These are phyloP conservation scores for Harpegnathos saltator DNA, from an alignment of 1,140 invertebrate species.

Conservation along the genomic window DNA sequence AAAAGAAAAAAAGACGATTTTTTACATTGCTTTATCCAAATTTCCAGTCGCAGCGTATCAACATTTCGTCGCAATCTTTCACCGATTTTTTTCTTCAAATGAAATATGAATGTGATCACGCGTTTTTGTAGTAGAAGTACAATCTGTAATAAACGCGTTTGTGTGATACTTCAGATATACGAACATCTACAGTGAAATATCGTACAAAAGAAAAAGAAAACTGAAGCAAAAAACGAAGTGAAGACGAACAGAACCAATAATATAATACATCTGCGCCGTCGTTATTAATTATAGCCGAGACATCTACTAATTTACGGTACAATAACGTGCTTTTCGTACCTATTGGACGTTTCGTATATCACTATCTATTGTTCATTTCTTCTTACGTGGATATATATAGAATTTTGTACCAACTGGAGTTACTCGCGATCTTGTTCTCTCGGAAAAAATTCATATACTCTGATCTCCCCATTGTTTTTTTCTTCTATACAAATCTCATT, in stretches of 20 bases:
- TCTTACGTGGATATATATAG: constrained; percentile 49
- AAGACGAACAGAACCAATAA: constrained; percentile 20
- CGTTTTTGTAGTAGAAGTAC: neutral
- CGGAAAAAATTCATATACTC: constrained; percentile 36
- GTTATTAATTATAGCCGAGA: constrained; percentile 47
- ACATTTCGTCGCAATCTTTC: constrained; percentile 12
- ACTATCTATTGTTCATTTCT: constrained; percentile 52
- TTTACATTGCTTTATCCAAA: neutral
- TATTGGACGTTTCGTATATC: constrained; percentile 48
- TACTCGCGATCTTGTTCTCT: constrained; percentile 1
- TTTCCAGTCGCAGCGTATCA: constrained; percentile 7
- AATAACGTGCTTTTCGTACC: constrained; percentile 11
- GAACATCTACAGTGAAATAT: constrained; percentile 37
- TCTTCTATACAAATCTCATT: constrained; percentile 67
- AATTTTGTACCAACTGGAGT: constrained; percentile 31
- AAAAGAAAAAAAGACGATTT: constrained; percentile 12
- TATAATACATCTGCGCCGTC: constrained; percentile 15
- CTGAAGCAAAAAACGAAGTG: constrained; percentile 28
- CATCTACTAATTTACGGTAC: constrained; percentile 24
- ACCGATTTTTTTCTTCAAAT: constrained; percentile 29
- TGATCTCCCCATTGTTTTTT: constrained; percentile 52
- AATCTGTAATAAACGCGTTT: neutral
- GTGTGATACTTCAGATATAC: constrained; percentile 28
- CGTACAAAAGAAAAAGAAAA: constrained; percentile 40
- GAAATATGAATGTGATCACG: constrained; percentile 52